These are phyloP conservation scores for Loxodonta africana DNA, from an alignment of 2,113 vertebrate genomes.

Conservation along the genomic window DNA sequence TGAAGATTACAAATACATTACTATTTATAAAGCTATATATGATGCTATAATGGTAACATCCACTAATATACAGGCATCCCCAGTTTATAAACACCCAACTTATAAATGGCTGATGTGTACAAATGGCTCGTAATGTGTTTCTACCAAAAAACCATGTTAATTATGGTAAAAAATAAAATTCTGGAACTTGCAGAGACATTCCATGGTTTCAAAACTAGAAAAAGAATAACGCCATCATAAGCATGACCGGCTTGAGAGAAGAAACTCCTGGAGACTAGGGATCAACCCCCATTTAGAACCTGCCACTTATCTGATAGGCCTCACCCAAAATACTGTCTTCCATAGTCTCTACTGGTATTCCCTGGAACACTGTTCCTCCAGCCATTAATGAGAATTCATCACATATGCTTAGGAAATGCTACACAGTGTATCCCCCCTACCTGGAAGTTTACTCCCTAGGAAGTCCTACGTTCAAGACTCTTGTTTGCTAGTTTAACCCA, in stretches of 20 bases:
- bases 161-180: background rate
- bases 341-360: background rate
- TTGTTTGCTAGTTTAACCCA: constrained; percentile 40
- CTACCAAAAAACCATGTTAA: background rate
- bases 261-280: background rate
- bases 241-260: background rate
- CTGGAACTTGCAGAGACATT: background rate
- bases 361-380: background rate
- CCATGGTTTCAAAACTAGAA: background rate
- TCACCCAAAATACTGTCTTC: background rate
- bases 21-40: constrained; percentile 1
- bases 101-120: background rate
- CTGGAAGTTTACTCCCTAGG: background rate
- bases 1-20: background rate
- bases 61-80: background rate
- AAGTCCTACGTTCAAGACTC: background rate
- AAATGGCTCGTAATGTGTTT: background rate
- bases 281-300: background rate
- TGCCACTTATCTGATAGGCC: background rate
- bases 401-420: background rate
- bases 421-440: background rate
- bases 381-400: background rate
- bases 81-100: constrained; percentile 42
- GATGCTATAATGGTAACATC: background rate
- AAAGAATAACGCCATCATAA: background rate